A percentile compares a stretch with the other conserved stretches of the same genome.
Conservation (phyloP, 1,140 invertebrate genomes). For the Ericerus pela region DNA sequence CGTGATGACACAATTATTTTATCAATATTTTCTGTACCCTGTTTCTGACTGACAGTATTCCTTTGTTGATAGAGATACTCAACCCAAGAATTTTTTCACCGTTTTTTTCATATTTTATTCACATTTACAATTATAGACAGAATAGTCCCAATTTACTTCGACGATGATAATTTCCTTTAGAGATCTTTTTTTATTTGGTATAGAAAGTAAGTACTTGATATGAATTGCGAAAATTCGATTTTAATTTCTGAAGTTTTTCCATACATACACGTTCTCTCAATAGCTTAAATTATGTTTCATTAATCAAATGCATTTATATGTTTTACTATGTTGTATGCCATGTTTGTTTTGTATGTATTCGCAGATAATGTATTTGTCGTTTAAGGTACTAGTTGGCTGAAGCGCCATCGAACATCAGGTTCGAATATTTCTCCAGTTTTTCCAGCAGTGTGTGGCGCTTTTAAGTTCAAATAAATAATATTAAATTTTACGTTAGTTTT, state of each 20-base stretch:
- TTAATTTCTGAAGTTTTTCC: background rate
- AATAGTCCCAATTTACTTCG: too few relatives aligned
- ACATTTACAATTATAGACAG: too few relatives aligned
- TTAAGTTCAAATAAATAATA: background rate
- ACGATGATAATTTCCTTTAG: too few relatives aligned
- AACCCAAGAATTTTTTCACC: too few relatives aligned
- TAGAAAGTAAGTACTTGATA: background rate
- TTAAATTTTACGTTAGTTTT: constrained; percentile 7
- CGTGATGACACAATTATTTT: too few relatives aligned
- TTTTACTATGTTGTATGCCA: constrained; percentile 10
- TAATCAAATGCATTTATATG: too few relatives aligned
- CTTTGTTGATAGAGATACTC: too few relatives aligned
- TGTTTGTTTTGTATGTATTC: constrained; percentile 12
- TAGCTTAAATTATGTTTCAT: too few relatives aligned
- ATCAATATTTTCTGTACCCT: too few relatives aligned
- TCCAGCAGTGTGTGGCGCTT: constrained; percentile 2
- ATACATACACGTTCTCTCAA: background rate
- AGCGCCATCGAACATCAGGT: constrained; percentile 7
- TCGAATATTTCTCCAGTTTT: background rate
- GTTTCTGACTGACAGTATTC: too few relatives aligned
- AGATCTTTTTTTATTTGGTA: too few relatives aligned
- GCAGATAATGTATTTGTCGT: constrained; percentile 9
- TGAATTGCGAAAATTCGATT: background rate
- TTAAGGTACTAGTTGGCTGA: constrained; percentile 10
- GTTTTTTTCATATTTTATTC: too few relatives aligned